phyloP scores from a whole-genome alignment of 2,113 vertebrate genomes.

The Scomber japonicus region DNA sequence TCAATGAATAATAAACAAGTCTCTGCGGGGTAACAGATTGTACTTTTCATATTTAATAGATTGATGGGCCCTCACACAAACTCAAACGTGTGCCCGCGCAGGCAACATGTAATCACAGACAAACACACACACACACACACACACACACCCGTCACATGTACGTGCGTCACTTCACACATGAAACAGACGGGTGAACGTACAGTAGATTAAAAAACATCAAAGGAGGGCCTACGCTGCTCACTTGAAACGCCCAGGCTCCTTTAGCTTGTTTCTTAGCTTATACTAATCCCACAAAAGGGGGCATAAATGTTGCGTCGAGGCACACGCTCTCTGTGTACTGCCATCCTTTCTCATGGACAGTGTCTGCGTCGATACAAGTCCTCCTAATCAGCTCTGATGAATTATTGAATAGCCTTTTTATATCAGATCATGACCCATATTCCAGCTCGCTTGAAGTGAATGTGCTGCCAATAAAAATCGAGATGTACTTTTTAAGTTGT shows the following conservation, averaged over 20 bases:
- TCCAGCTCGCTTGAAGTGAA: slow-evolving; percentile 63
- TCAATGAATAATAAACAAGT: slow-evolving; percentile 79
- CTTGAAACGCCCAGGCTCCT: neutral
- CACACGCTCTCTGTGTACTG: slow-evolving; percentile 16
- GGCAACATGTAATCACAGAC: slow-evolving; percentile 30
- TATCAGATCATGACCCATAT: slow-evolving; percentile 83
- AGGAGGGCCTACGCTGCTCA: slow-evolving; percentile 21
- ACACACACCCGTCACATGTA: slow-evolving; percentile 27
- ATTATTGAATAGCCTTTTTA: slow-evolving; percentile 81
- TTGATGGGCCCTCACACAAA: slow-evolving; percentile 60
- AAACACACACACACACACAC: slow-evolving; percentile 20
- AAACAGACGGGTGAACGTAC: slow-evolving; percentile 15
- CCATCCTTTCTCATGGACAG: slow-evolving; percentile 39
- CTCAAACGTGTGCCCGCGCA: neutral
- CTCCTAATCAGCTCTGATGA: slow-evolving; percentile 78
- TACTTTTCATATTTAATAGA: slow-evolving; percentile 83
- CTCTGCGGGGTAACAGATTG: slow-evolving; percentile 83
- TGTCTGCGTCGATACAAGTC: slow-evolving; percentile 63
- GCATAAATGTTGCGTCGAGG: slow-evolving; percentile 43
- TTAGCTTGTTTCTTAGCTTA: slow-evolving; percentile 26
- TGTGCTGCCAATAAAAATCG: slow-evolving; percentile 71
- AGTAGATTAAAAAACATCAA: slow-evolving; percentile 53
- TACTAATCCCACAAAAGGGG: slow-evolving; percentile 56
- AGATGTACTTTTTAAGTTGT: slow-evolving; percentile 66
- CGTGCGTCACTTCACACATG: neutral